Evolutionary conservation across 1,140 invertebrate genomes (phyloP).

Genomic region (Ips nitidus): DNA sequence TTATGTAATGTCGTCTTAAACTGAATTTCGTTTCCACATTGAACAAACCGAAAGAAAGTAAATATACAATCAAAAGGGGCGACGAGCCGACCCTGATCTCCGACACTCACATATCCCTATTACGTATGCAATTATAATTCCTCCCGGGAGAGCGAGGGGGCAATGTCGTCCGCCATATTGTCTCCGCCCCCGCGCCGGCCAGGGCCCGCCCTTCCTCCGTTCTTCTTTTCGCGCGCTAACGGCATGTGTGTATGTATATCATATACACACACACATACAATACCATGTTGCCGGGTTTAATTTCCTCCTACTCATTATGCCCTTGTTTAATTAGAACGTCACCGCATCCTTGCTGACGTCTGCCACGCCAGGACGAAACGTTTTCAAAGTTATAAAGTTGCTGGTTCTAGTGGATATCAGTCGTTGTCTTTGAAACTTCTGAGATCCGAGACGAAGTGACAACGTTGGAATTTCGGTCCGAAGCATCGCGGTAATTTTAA

Average conservation of each 20-base stretch:
- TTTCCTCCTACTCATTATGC: background rate
- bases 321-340: background rate
- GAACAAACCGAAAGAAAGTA: no score
- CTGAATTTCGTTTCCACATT: no score
- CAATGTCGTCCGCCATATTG: constrained; percentile 53
- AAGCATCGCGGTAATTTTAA: constrained; percentile 32
- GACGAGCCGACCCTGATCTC: constrained; percentile 24
- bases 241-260: constrained; percentile 36
- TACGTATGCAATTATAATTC: constrained; percentile 53
- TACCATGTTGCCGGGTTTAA: constrained; percentile 11
- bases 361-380: background rate
- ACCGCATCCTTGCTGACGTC: background rate
- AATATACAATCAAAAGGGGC: background rate
- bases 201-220: constrained; percentile 46
- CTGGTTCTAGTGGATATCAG: background rate
- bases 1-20: no score
- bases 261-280: constrained; percentile 31
- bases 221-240: constrained; percentile 36
- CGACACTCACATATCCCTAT: constrained; percentile 38
- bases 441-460: background rate
- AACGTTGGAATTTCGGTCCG: constrained; percentile 6
- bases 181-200: constrained; percentile 50
- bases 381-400: background rate
- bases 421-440: no score
- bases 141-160: constrained; percentile 46